These are phyloP conservation scores for Hyles vespertilio DNA, from an alignment of 1,140 invertebrate genomes.

Conservation along the genomic window DNA sequence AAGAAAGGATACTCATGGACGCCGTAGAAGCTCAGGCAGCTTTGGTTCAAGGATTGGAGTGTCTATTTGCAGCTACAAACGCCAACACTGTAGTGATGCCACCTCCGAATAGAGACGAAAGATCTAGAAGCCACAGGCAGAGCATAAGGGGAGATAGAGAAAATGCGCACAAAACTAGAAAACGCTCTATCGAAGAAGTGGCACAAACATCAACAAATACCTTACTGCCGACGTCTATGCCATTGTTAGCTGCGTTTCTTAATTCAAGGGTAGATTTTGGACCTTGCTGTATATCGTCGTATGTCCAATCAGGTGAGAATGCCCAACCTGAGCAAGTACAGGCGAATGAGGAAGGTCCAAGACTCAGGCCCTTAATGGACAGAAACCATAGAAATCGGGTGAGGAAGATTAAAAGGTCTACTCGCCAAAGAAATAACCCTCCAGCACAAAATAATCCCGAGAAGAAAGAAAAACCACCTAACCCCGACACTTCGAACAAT, in stretches of 20 bases:
- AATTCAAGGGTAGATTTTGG: conserved; percentile 77
- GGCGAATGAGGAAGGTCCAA: conserved; percentile 46
- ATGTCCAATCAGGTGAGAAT: conserved; percentile 28
- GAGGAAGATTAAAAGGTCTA: conserved; percentile 71
- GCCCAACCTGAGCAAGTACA: conserved; percentile 38
- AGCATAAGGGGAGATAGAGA: conserved; percentile 64
- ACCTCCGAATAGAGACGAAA: conserved; percentile 58
- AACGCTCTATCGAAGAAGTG: conserved; percentile 75
- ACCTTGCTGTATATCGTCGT: conserved; percentile 53
- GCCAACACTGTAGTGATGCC: conserved; percentile 74
- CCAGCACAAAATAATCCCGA: conserved; percentile 38
- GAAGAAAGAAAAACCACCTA: conserved; percentile 52
- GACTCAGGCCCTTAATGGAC: conserved; percentile 68
- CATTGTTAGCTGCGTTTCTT: conserved; percentile 79
- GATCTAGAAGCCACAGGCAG: conserved; percentile 57
- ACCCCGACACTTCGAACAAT: conserved; percentile 53
- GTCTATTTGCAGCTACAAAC: conserved; percentile 70
- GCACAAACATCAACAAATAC: conserved; percentile 80
- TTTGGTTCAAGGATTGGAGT: conserved; percentile 71
- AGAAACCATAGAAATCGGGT: conserved; percentile 70
- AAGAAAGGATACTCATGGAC: conserved; percentile 62
- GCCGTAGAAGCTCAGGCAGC: conserved; percentile 72
- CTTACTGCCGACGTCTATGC: conserved; percentile 78
- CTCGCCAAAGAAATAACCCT: conserved; percentile 66
- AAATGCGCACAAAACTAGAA: conserved; percentile 62